A percentile compares a stretch with the other conserved stretches of the same genome.
phyloP scores from a whole-genome alignment of 2,888 invertebrate genomes.

The Entomobrya proxima region DNA sequence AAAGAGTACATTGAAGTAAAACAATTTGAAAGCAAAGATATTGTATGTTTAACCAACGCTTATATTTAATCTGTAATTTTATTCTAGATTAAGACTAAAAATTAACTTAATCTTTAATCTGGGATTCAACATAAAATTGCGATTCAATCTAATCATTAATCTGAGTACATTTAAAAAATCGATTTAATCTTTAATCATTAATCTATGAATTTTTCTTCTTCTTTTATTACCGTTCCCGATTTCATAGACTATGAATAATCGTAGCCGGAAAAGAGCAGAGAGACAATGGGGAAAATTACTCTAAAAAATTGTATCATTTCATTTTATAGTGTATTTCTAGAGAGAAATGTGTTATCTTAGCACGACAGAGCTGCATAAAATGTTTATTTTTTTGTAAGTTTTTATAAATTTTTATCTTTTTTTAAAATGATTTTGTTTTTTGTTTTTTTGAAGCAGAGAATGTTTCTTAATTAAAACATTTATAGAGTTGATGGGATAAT shows the following conservation, averaged over 20 bases:
- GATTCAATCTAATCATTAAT: too few relatives aligned
- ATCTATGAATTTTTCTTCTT: too few relatives aligned
- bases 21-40: too few relatives aligned
- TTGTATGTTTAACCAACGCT: too few relatives aligned
- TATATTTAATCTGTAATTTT: too few relatives aligned
- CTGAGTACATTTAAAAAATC: too few relatives aligned
- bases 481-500: conserved; percentile 23
- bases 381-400: background rate
- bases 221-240: too few relatives aligned
- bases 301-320: background rate
- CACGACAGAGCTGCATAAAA: conserved; percentile 37
- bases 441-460: conserved; percentile 32
- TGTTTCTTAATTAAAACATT: conserved; percentile 1
- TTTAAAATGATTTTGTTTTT: conserved; percentile 9
- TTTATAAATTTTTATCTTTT: conserved; percentile 1
- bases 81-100: too few relatives aligned
- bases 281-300: conserved; percentile 21
- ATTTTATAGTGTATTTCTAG: background rate
- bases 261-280: conserved; percentile 38
- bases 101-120: too few relatives aligned
- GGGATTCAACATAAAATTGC: too few relatives aligned
- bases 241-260: background rate
- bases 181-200: too few relatives aligned
- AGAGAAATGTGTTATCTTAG: background rate
- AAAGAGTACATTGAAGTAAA: too few relatives aligned